A percentile compares a stretch with the other conserved stretches of the same genome.
These are phyloP conservation scores for Nephrotoma appendiculata DNA, from an alignment of 2,888 invertebrate species.

Conservation along the genomic window DNA sequence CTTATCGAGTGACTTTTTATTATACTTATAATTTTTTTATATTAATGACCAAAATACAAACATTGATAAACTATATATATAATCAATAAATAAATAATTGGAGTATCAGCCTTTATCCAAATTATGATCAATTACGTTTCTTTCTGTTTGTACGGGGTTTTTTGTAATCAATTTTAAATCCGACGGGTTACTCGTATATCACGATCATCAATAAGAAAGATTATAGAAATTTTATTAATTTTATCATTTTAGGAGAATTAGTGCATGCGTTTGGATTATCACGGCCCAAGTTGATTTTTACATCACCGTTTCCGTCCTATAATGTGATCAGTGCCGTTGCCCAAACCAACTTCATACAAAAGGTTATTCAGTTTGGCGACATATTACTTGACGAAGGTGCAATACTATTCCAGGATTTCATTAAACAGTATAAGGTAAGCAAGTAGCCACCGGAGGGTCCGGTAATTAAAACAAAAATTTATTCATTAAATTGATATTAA, in stretches of 20 bases:
- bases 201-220: not conserved
- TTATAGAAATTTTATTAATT: not conserved
- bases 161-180: not conserved
- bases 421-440: slow-evolving; percentile 17
- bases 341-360: slow-evolving; percentile 37
- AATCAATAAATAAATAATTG: not conserved
- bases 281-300: slow-evolving; percentile 54
- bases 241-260: slow-evolving; percentile 41
- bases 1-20: not conserved
- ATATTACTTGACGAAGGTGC: slow-evolving; percentile 11
- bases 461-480: no score
- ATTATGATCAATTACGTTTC: not conserved
- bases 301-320: slow-evolving; percentile 30
- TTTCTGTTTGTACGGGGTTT: not conserved
- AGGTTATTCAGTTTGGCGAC: slow-evolving; percentile 42
- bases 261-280: slow-evolving; percentile 51
- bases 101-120: no score
- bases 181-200: not conserved
- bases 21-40: not conserved
- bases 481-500: no score
- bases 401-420: slow-evolving; percentile 13
- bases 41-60: not conserved
- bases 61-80: no score
- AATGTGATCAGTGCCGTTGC: slow-evolving; percentile 37
- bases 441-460: not conserved